Percentiles rank a stretch among this genome's conserved stretches.
Conservation (phyloP, 2,113 vertebrate species). For the Sceloporus tristichus region DNA sequence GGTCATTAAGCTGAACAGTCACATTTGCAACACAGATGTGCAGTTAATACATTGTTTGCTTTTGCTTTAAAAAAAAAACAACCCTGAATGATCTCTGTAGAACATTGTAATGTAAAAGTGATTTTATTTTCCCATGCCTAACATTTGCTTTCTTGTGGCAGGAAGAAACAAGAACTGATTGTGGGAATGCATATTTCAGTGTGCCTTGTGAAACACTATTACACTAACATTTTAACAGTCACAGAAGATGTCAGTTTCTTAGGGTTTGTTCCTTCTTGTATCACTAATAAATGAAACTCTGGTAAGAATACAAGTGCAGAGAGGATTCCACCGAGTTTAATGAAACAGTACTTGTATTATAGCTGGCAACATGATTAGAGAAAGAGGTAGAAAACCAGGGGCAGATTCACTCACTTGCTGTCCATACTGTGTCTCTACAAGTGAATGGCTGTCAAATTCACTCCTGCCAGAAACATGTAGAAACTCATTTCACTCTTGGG, state of each 20-base stretch:
- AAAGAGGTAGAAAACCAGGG: too few species aligned
- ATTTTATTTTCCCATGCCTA: not conserved
- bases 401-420: too few species aligned
- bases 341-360: not conserved
- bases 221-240: not conserved
- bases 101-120: not conserved
- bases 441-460: not conserved
- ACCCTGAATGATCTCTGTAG: not conserved
- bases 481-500: not conserved
- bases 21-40: not conserved
- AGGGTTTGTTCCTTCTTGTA: too few species aligned
- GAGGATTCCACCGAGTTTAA: not conserved
- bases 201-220: too few species aligned
- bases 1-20: not conserved
- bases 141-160: not conserved
- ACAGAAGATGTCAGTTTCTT: not conserved
- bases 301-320: not conserved
- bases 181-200: not conserved
- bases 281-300: not conserved
- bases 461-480: not conserved
- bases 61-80: too few species aligned
- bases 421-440: not conserved
- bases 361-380: too few species aligned
- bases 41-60: not conserved
- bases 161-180: not conserved